Base-by-base conservation (phyloP, 2,888 invertebrate genomes). In the Cecidostiba fungosa region DNA sequence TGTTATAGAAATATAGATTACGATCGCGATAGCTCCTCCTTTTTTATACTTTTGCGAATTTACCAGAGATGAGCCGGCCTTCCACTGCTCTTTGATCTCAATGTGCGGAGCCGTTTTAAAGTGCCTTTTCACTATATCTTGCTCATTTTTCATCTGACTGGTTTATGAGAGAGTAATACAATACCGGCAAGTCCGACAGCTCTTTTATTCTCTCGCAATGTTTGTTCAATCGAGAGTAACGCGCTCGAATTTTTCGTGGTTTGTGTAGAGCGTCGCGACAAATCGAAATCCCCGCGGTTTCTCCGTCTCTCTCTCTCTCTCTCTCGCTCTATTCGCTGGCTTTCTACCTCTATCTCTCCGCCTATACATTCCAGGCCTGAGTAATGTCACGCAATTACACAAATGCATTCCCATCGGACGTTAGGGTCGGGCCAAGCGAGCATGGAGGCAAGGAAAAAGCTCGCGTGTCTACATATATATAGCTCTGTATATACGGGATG, bases 371-470 rank as follows among this genome's bases (percentile, higher is more conserved):
- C 32, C n/a, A 23, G 26, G 80, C 26, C 43, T 82, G 82, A 85
- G 77, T 82, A 85, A 82, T 69, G 82, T 82, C 47, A 23, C 78
- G 82, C 82, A 85, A 85, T 85, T 78, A 82, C 82, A 85, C 77
- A 82, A 78, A 82, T 74, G 82, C 82, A 79, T 84, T 84, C 50
- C 84, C 84, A 79, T 79, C 50, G 73, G 66, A 66, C 50, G 62
- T 54, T 69, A 59, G 66, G 47, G 36, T 26, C 19, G 54, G 74
- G 12, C 29, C n/a, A 39, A 69, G 77, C 50, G 76, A 74, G n/a
- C n/a, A n/a, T n/a, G n/a, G n/a, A n/a, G 26, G 19, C 16, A 47
- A 26, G 26, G 74, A 72, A 12, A 78, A 26, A 16, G 62, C 66
- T 43, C 43, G 43, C 12, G 10, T 3, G 39, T n/a, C 16, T n/a